phyloP scores from a whole-genome alignment of 2,888 invertebrate species.

The Oligia fasciuncula region DNA sequence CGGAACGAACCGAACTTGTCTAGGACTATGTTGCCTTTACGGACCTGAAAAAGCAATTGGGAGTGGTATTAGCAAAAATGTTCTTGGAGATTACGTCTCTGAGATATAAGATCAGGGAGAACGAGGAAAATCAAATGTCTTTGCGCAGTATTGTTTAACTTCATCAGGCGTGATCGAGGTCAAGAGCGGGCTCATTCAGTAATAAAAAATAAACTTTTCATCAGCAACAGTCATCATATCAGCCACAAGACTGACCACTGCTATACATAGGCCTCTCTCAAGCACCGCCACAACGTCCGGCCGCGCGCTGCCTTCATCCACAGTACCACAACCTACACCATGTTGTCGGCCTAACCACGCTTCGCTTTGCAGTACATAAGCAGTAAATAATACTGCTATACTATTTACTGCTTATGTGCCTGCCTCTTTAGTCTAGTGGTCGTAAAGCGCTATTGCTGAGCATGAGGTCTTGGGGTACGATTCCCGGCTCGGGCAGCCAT shows the following conservation, averaged over 20 bases:
- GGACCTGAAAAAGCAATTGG: constrained; percentile 78
- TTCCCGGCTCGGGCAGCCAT: neutral
- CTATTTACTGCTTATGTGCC: no score
- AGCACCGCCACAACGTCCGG: neutral
- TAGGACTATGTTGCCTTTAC: constrained; percentile 90
- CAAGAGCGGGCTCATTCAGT: no score
- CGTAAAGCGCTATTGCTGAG: neutral
- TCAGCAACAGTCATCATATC: neutral
- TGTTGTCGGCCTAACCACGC: neutral
- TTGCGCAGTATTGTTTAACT: neutral
- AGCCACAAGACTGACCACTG: neutral
- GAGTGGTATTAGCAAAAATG: neutral
- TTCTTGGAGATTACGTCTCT: neutral
- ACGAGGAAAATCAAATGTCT: neutral
- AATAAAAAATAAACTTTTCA: no score
- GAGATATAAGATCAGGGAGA: neutral
- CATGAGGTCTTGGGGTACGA: neutral
- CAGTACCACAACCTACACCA: neutral
- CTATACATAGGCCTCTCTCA: neutral
- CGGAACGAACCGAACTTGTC: constrained; percentile 94
- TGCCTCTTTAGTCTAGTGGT: neutral
- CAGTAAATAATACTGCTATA: no score
- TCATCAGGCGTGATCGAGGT: no score
- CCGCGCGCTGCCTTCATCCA: neutral
- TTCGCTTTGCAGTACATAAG: neutral